These are phyloP conservation scores for Fistularia tabacaria DNA, from an alignment of 2,797 vertebrate genomes.

Conservation along the genomic window DNA sequence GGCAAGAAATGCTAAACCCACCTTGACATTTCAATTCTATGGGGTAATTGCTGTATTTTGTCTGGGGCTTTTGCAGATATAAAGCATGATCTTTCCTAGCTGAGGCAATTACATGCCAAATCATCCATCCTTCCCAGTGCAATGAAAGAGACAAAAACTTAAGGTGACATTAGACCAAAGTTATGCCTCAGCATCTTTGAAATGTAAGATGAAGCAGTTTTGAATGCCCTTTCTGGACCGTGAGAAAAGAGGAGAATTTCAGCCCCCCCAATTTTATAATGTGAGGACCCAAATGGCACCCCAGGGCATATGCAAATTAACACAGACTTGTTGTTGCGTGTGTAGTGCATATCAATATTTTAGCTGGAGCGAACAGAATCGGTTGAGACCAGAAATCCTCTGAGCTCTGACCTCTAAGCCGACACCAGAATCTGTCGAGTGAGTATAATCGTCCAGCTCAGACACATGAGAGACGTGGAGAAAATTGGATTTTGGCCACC, in stretches of 20 bases:
- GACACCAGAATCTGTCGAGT: no score
- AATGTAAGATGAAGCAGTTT: slow-evolving; percentile 21
- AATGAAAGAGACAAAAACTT: slow-evolving; percentile 27
- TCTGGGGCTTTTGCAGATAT: slow-evolving; percentile 45
- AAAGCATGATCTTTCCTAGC: slow-evolving; percentile 41
- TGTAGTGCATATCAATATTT: no score
- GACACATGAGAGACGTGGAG: no score
- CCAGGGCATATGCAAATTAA: not conserved
- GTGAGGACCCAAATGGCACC: not conserved
- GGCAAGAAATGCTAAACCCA: slow-evolving; percentile 48
- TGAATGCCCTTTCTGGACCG: slow-evolving; percentile 17
- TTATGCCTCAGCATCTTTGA: slow-evolving; percentile 13
- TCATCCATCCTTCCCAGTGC: slow-evolving; percentile 40
- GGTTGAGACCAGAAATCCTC: no score
- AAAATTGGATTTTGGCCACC: no score
- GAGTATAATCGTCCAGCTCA: no score
- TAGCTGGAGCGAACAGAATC: no score
- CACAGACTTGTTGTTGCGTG: no score
- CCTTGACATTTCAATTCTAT: slow-evolving; percentile 66
- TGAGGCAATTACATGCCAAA: slow-evolving; percentile 54
- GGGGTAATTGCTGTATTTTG: slow-evolving; percentile 57
- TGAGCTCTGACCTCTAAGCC: no score
- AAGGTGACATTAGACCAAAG: slow-evolving; percentile 34
- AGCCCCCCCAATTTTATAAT: no score
- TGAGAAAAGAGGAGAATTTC: slow-evolving; percentile 3